Percentiles rank a stretch among this genome's conserved stretches.
These are phyloP conservation scores for Auanema sp. DNA, from an alignment of 2,888 invertebrate genomes.

Conservation along the genomic window DNA sequence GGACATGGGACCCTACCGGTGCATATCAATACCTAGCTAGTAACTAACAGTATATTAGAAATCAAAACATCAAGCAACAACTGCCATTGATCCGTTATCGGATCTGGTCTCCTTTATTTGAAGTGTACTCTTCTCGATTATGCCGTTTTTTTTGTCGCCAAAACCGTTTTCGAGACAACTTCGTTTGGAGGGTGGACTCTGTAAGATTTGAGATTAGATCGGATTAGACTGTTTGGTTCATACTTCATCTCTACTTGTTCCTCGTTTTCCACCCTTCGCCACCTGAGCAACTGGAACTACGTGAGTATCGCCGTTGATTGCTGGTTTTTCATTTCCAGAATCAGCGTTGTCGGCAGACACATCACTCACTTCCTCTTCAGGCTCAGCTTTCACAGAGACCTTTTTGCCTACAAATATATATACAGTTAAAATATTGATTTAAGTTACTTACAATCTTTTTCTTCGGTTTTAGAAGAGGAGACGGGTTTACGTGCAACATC, in stretches of 20 bases:
- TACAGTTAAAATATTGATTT: background rate
- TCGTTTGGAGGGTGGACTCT: constrained; percentile 36
- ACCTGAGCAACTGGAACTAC: background rate
- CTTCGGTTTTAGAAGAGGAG: background rate
- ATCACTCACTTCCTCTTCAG: constrained; percentile 9
- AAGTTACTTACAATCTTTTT: constrained; percentile 8
- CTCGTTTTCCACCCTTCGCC: too few species aligned
- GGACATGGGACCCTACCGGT: constrained; percentile 1
- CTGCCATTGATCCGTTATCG: constrained; percentile 23
- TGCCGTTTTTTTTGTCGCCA: constrained; percentile 34
- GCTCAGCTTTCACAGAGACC: constrained; percentile 8
- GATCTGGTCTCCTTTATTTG: constrained; percentile 19
- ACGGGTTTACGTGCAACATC: background rate
- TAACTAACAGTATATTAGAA: constrained; percentile 1
- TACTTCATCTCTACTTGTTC: background rate
- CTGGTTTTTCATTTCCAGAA: background rate
- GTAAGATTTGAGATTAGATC: constrained; percentile 6
- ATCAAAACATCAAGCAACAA: constrained; percentile 13
- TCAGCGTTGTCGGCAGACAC: constrained; percentile 10
- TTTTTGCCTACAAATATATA: constrained; percentile 7
- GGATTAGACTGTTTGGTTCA: background rate
- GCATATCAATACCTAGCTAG: constrained; percentile 1
- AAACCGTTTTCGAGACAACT: constrained; percentile 38
- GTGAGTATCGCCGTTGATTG: constrained; percentile 11
- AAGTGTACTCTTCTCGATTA: constrained; percentile 16